Base-by-base conservation (phyloP, 92 coral and sea anemone genomes). In the Porites rus region DNA sequence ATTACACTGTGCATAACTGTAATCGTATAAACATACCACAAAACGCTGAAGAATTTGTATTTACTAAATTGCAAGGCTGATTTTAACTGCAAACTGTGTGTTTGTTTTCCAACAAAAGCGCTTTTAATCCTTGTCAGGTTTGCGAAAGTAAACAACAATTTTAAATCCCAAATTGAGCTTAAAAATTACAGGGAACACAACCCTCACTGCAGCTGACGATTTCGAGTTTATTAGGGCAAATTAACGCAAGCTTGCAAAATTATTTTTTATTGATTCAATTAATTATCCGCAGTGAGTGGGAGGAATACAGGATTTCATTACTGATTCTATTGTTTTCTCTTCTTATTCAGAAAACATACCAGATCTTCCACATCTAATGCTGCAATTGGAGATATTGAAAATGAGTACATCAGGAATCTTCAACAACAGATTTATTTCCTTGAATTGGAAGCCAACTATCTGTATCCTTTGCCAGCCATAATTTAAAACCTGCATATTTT, bases 381-480 rank as follows among this genome's bases (percentile, higher is more conserved):
- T 10, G 98, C 93, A 52, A 74, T 93, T 83, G 94, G 98, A 65
- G 95, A 97, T 73, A 87, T 97, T 78, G 99, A 97, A 52, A 97
- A 97, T 90, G 99, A 97, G 70, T 96, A 96, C 91, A 96, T 96
- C 76, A 96, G 99, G 75, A 96, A 96, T 69, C 94, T 96, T 11
- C 99, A 96, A 76, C 99, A 96, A 79, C 99, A 96, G 87, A 92
- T 96, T 7, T 96, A 96, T 74, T 96, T 94, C 65, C 90, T 96
- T 68, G 99, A 96, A 28, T 92, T 96, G 67, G 99, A 96, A 67
- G 96, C 99, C 24, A 96, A 94, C 74, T 96, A 96, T 77, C 87
- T 96, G 99, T 96, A 96, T 96, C 98, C 98, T 91, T 85, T 52
- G 16, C 7, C 4, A 72, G 54, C 8, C 13, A n/a, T 38, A 50